Evolutionary conservation across 2,888 invertebrate species (phyloP), one percentile per base, ranked within the genome.

Genomic region (Coremacera marginata): DNA sequence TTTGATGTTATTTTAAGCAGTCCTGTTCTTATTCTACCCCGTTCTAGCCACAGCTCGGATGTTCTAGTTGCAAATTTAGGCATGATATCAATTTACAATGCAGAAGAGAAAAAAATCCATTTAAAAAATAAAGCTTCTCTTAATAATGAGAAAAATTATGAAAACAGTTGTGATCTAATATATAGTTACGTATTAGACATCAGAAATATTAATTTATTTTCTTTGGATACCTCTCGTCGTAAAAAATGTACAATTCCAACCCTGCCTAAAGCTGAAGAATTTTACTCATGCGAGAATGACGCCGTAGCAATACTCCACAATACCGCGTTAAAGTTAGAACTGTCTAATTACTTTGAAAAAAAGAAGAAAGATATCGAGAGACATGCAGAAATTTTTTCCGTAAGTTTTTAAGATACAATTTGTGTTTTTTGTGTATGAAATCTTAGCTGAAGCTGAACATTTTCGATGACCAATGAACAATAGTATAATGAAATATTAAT

Each of bases 1-100:
- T 90, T 97, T 78, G 94, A 94, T 88, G 91, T 97, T 70, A 92
- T 95, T 79, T 90, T 98, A 83, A 96, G 97, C 88, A 97, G 96
- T 71, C 98, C 98, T 0, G 96, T 98, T 62, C 92, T 98, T 81
- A 95, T 98, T 77, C 89, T 98, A 74, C 98, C 98, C 0, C 92
- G 96, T 80, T 92, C 93, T 11, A 92, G 94, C 44, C 92, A 92
- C 82, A 96, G 96, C 88, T 86, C 93, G 14, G 94, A 96, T 86
- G 97, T 98, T 73, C 92, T 98, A 82, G 95, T 98, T 57, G 96
- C 96, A 19, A 97, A 97, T 91, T 92, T 98, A 81, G 98, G 98
- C 55, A 94, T 95, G 87, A 98, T 98, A 88, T 93, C 94, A 34
- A 90, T 93, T 77, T 86, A 80, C 11, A 90, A 91, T 84, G 89